These are phyloP conservation scores for Phoxinus phoxinus DNA, from an alignment of 2,113 vertebrate species.

Conservation along the genomic window DNA sequence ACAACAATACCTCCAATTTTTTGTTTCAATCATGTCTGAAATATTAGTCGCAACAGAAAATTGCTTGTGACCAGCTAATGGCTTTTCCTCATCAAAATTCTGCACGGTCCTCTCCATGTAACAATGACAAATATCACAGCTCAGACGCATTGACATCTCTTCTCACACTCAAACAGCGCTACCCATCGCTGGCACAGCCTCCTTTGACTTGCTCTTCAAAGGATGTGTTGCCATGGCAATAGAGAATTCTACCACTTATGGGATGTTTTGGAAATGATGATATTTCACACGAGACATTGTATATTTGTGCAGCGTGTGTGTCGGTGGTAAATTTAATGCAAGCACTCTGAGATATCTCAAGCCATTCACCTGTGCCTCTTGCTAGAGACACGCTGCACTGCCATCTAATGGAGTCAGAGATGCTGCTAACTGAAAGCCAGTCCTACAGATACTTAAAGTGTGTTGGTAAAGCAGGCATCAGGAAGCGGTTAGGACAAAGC, in stretches of 20 bases:
- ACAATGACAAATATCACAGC: constrained; percentile 56
- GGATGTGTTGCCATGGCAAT: constrained; percentile 50
- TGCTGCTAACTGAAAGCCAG: constrained; percentile 9
- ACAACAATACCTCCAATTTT: neutral
- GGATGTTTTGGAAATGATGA: constrained; percentile 27
- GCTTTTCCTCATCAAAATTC: constrained; percentile 55
- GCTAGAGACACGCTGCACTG: constrained; percentile 44
- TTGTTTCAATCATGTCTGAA: neutral
- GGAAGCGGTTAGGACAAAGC: neutral
- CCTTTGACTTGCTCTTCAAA: constrained; percentile 40
- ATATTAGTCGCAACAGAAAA: constrained; percentile 38
- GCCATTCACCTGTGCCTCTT: constrained; percentile 30
- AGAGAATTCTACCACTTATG: constrained; percentile 30
- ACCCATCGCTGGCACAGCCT: constrained; percentile 24
- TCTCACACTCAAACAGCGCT: constrained; percentile 29
- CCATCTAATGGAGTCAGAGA: constrained; percentile 47
- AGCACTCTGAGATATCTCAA: neutral
- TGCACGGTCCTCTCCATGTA: constrained; percentile 37
- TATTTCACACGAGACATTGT: neutral
- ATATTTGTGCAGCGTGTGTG: neutral
- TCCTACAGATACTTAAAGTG: neutral
- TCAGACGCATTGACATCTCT: constrained; percentile 49
- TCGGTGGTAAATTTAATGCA: neutral
- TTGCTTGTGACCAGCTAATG: constrained; percentile 47
- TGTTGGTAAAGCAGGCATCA: neutral